Evolutionary conservation across 2,888 invertebrate species (phyloP).

Genomic region (Drosophila multiciliata): DNA sequence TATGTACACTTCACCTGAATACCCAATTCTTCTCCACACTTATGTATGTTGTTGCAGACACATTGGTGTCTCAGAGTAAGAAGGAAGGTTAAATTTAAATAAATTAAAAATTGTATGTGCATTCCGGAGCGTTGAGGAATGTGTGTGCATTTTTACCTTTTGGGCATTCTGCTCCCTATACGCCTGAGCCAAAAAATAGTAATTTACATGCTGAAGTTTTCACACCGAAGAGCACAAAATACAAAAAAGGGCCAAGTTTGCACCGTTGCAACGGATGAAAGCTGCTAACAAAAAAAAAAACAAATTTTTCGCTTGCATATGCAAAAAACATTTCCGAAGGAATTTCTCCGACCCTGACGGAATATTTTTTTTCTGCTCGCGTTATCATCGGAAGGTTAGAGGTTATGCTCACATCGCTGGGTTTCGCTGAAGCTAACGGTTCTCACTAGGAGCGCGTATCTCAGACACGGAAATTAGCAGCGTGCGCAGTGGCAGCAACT

Average conservation of each 20-base stretch:
- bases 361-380: conserved; percentile 7
- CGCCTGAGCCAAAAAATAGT: conserved; percentile 61
- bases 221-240: conserved; percentile 65
- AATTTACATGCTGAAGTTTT: conserved; percentile 73
- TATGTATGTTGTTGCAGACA: conserved; percentile 1
- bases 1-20: neutral
- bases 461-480: conserved; percentile 51
- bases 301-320: conserved; percentile 65
- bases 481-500: conserved; percentile 23
- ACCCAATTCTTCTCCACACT: neutral
- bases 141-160: conserved; percentile 2
- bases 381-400: conserved; percentile 27
- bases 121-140: conserved; percentile 20
- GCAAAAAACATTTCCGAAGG: conserved; percentile 47
- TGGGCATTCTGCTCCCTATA: conserved; percentile 14
- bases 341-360: conserved; percentile 4
- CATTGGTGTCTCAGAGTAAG: neutral
- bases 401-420: conserved; percentile 44
- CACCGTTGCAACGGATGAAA: conserved; percentile 40
- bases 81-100: conserved; percentile 38
- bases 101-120: conserved; percentile 50
- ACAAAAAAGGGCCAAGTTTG: conserved; percentile 49
- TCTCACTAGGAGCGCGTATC: conserved; percentile 15
- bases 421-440: conserved; percentile 33
- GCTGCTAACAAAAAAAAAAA: conserved; percentile 3